Evolutionary conservation across 2,113 vertebrate species (phyloP).

Genomic region (Phainopepla nitens): DNA sequence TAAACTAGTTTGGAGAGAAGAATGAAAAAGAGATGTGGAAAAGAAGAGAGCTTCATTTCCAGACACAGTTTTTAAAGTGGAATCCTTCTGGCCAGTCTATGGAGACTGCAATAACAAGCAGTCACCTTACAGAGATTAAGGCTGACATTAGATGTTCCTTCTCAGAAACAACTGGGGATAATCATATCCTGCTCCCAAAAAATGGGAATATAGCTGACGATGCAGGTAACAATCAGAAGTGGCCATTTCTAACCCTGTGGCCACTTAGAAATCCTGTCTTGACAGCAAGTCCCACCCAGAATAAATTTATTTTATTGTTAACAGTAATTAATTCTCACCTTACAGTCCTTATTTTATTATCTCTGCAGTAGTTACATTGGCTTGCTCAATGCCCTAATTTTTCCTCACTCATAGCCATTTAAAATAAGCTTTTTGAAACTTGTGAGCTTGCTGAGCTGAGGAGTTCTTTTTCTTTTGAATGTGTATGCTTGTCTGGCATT

Average conservation of each 20-base stretch:
- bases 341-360: conserved; percentile 34
- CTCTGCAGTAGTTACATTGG: conserved; percentile 16
- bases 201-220: neutral
- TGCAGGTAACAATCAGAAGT: neutral
- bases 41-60: neutral
- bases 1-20: neutral
- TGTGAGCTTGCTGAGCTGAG: conserved; percentile 1
- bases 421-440: conserved; percentile 36
- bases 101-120: neutral
- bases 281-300: neutral
- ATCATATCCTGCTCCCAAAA: neutral
- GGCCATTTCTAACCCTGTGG: neutral
- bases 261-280: neutral
- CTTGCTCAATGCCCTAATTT: conserved; percentile 51
- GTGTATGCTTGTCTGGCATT: conserved; percentile 30
- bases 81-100: neutral
- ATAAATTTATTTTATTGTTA: conserved; percentile 42
- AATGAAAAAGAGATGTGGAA: neutral
- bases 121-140: neutral
- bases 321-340: conserved; percentile 49
- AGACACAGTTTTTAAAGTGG: neutral
- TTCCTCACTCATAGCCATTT: conserved; percentile 38
- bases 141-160: neutral
- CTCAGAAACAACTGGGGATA: neutral
- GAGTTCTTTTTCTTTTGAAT: neutral